Evolutionary conservation across 2,113 vertebrate species (phyloP), one percentile per base, ranked within the genome.

Genomic region (Xiphophorus maculatus): DNA sequence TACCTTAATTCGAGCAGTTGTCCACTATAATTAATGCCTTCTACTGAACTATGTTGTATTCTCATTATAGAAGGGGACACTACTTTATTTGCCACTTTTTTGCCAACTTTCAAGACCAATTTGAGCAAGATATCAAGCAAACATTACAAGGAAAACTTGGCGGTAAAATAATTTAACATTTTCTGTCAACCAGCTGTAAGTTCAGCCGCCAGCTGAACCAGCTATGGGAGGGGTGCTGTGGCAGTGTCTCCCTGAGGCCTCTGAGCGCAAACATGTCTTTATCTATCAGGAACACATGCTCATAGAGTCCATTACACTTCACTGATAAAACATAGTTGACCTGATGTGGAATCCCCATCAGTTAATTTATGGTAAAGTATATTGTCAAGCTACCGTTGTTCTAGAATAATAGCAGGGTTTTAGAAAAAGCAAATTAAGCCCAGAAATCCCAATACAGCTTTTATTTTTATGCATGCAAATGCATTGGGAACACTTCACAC

Each of bases 271-370:
- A 89, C 65, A 89, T 51, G 0, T 87, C 81, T 89, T 93, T 93
- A 93, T 93, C 92, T 93, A 78, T 76, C 4, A 12, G 19, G 28
- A 90, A 88, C 92, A 93, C 80, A 85, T 68, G 83, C 66, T 84
- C 77, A 33, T 87, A 74, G 60, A 70, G 66, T 68, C 66, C 76
- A 54, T 71, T 71, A 32, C 64, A 15, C 37, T 65, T 27, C 72
- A 19, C 7, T 17, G 54, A 70, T 74, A 22, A 80, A 1, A 30
- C 37, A 64, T 63, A 80, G 35, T 63, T 12, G 62, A 71, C 33
- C 25, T 71, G 54, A 54, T 5, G 30, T 84, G 70, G 79, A 76
- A 86, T 81, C 76, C 75, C 64, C 86, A 11, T 63, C n/a, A 35
- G 15, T 29, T 25, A 66, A 71, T 33, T 63, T 2, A 66, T 4